Conservation (phyloP, 1,140 invertebrate species). For the Caenorhabditis briggsae region DNA sequence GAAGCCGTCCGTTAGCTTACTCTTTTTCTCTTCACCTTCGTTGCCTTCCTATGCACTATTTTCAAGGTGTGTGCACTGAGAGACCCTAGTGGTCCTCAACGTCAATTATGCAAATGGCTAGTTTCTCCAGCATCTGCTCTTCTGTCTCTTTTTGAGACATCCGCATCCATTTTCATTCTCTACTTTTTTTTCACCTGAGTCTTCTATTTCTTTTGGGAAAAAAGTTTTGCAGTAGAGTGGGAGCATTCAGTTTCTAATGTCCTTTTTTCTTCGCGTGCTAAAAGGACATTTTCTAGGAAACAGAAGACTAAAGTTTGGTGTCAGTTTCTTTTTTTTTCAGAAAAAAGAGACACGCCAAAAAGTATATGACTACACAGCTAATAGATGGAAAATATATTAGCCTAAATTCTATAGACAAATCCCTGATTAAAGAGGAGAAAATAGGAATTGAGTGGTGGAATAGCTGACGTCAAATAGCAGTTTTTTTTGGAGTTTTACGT, state of each 20-base stretch:
- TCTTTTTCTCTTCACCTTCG: background rate
- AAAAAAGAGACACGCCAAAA: no score
- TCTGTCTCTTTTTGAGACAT: background rate
- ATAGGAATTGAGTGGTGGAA: background rate
- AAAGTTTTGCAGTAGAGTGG: background rate
- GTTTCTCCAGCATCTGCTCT: conserved; percentile 21
- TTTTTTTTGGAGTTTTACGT: background rate
- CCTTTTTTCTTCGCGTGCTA: background rate
- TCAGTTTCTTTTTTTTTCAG: background rate
- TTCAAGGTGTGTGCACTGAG: background rate
- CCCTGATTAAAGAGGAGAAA: background rate
- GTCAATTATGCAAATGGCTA: conserved; percentile 49
- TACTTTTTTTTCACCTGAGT: conserved; percentile 3
- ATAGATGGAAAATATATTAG: no score
- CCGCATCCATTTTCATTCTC: background rate
- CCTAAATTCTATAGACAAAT: background rate
- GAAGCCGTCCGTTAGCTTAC: background rate
- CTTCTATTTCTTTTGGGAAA: background rate
- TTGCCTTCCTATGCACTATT: background rate
- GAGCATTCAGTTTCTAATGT: background rate
- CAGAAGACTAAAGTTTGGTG: background rate
- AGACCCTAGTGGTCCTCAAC: background rate
- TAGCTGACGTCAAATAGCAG: background rate
- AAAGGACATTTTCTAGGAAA: background rate
- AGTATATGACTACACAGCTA: no score